These are phyloP conservation scores for Porites rus DNA, from an alignment of 92 coral and sea anemone genomes.

Conservation along the genomic window DNA sequence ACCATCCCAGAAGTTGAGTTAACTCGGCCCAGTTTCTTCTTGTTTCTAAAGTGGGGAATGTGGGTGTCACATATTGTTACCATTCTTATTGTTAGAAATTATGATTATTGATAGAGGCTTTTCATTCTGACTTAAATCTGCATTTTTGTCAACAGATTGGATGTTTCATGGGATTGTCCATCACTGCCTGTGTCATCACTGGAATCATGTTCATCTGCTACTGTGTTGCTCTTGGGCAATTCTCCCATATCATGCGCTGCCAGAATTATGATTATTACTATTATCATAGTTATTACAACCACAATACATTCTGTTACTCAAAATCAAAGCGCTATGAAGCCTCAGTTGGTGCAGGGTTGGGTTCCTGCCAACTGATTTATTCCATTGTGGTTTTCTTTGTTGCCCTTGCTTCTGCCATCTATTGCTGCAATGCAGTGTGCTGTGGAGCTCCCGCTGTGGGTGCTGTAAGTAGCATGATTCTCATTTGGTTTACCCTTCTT, in stretches of 20 bases:
- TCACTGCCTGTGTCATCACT: constrained; percentile 66
- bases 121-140: background rate
- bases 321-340: background rate
- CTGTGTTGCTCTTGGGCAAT: constrained; percentile 43
- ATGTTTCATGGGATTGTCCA: constrained; percentile 85
- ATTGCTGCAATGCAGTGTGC: constrained; percentile 76
- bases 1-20: too few species aligned
- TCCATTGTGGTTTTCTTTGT: constrained; percentile 73
- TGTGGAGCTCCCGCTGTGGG: constrained; percentile 27
- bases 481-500: too few species aligned
- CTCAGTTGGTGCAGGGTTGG: constrained; percentile 64
- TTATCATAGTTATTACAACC: background rate
- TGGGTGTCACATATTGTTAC: too few species aligned
- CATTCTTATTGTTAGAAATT: too few species aligned
- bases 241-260: constrained; percentile 28
- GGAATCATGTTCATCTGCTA: constrained; percentile 73
- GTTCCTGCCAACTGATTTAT: constrained; percentile 58
- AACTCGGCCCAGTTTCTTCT: too few species aligned
- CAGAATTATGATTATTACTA: background rate
- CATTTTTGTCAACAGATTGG: constrained; percentile 66
- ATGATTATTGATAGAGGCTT: too few species aligned
- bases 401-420: constrained; percentile 77
- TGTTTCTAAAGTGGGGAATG: too few species aligned
- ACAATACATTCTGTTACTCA: background rate
- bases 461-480: constrained; percentile 5